Evolutionary conservation across 2,113 vertebrate species (phyloP), one percentile per base, ranked within the genome.

Genomic region (Megalops atlanticus): DNA sequence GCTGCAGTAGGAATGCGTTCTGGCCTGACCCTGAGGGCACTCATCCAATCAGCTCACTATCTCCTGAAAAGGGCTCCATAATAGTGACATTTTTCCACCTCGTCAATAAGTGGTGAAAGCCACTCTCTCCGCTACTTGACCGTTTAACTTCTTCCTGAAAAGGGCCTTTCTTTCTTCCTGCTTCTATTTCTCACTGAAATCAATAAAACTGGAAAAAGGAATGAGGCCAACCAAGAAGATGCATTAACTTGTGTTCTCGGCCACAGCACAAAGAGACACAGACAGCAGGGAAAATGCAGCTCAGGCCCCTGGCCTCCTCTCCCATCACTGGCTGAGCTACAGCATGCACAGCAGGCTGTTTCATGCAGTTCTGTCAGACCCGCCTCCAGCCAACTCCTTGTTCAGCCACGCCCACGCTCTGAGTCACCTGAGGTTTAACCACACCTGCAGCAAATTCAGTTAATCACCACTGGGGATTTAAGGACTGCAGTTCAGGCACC

Each of bases 31-130:
- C 82, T 81, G 88, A 91, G 84, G 93, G 89, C 93, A 94, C 92
- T 93, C 91, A 92, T 93, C 93, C 93, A 94, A 95, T 94, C 93
- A 94, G 92, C 91, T 94, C 89, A 79, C 91, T 94, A 93, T 94
- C 93, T 94, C 84, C 90, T 92, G 91, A 92, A 93, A 94, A 91
- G 88, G 91, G 91, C 88, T 93, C 90, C 87, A 93, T 95, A 94
- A 95, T 94, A 92, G 94, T 95, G 93, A 95, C 94, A 94, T 93
- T 94, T 95, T 95, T 92, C 92, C 91, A 94, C 93, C 91, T 93
- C 89, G 90, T 94, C 93, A 94, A 95, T 94, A 94, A 93, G 92
- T 92, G 94, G 88, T 94, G 93, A 94, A 94, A 94, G 92, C 89
- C 92, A 92, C 92, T 86, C 94, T 94, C 91, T 88, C 84, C 76